These are phyloP conservation scores for Agonopterix heracliana DNA, from an alignment of 2,888 invertebrate genomes.

Conservation along the genomic window DNA sequence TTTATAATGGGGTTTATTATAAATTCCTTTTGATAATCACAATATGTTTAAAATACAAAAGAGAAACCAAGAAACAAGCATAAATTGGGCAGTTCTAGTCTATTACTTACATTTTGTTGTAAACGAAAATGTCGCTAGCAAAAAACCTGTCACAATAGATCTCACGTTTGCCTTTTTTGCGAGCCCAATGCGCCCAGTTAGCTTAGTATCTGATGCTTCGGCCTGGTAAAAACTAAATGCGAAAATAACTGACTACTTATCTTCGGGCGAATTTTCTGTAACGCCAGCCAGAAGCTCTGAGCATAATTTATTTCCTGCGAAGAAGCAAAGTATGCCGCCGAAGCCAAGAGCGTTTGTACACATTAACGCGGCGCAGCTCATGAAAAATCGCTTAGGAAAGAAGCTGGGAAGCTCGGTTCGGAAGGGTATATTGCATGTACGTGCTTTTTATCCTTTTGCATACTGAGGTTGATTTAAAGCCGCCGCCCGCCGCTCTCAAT, in stretches of 20 bases:
- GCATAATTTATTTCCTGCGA: constrained; percentile 70
- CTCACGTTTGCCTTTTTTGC: not conserved
- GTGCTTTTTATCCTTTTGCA: constrained; percentile 10
- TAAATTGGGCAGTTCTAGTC: too few species aligned
- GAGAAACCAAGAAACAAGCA: too few species aligned
- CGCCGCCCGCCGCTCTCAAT: not conserved
- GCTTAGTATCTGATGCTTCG: not conserved
- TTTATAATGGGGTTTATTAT: too few species aligned
- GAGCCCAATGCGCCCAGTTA: not conserved
- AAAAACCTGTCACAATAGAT: not conserved
- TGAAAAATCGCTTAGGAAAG: constrained; percentile 72
- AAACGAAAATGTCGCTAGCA: not conserved
- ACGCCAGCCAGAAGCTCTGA: constrained; percentile 38
- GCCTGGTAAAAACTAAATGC: constrained; percentile 28
- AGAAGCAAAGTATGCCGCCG: constrained; percentile 65
- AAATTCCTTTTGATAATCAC: too few species aligned
- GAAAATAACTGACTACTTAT: constrained; percentile 47
- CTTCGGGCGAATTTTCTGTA: constrained; percentile 50
- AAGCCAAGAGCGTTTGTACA: constrained; percentile 68
- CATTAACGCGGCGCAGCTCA: constrained; percentile 69
- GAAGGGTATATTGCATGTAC: constrained; percentile 10
- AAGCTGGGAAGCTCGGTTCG: constrained; percentile 22
- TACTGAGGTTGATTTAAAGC: constrained; percentile 8
- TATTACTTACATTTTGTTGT: not conserved
- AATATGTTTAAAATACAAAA: too few species aligned